phyloP scores from a whole-genome alignment of 2,113 vertebrate genomes.

The Uria aalge region DNA sequence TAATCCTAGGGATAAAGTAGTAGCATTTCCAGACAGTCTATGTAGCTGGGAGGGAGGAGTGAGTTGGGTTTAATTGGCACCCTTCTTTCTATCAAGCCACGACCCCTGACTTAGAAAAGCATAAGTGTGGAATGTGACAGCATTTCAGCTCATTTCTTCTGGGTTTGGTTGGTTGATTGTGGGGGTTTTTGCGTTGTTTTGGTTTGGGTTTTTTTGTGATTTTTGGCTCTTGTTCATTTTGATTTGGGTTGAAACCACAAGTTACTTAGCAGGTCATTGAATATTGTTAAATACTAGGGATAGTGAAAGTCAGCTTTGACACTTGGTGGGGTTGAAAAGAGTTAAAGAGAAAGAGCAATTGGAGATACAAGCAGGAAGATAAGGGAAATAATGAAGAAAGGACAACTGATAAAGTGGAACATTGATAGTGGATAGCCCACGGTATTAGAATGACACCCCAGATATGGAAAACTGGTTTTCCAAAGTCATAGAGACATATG shows the following conservation, averaged over 20 bases:
- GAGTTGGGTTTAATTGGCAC: background rate
- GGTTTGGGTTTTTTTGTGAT: background rate
- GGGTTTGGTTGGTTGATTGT: background rate
- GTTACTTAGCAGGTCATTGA: background rate
- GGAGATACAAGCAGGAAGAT: background rate
- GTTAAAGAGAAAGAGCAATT: background rate
- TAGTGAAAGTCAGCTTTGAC: background rate
- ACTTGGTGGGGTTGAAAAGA: background rate
- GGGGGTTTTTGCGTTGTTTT: background rate
- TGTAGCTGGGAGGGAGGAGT: background rate
- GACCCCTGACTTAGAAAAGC: background rate
- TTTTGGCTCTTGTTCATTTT: background rate
- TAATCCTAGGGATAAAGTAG: background rate
- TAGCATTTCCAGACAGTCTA: background rate
- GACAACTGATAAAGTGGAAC: background rate
- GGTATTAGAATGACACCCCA: background rate
- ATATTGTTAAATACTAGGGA: background rate
- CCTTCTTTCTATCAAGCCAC: background rate
- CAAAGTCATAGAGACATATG: background rate
- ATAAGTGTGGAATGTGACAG: background rate
- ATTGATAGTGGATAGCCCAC: background rate
- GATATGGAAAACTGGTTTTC: background rate
- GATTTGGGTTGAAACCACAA: background rate
- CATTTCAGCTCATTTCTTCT: background rate
- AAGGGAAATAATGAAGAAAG: background rate